Evolutionary conservation across 2,888 invertebrate species (phyloP).

Genomic region (Acleris laterana): DNA sequence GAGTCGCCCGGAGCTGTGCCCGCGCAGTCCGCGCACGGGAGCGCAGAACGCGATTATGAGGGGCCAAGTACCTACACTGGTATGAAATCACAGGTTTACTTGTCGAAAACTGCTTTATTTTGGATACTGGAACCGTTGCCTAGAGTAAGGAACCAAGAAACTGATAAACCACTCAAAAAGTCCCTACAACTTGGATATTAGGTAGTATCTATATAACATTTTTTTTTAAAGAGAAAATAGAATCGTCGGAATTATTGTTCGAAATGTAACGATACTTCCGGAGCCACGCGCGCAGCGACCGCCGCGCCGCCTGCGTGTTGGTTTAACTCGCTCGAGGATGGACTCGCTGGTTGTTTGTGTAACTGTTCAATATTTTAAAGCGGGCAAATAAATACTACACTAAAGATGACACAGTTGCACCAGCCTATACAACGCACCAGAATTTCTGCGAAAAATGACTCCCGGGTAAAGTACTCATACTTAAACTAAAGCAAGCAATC

Average conservation of each 20-base stretch:
- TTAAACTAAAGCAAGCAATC: no score
- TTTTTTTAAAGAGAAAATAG: no score
- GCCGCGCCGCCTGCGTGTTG: background rate
- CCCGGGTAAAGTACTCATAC: no score
- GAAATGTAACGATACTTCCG: background rate
- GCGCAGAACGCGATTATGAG: constrained; percentile 7
- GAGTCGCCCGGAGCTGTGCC: constrained; percentile 16
- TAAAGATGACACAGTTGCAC: background rate
- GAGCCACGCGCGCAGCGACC: background rate
- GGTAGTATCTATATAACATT: no score
- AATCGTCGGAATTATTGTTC: background rate
- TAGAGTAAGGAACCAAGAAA: no score
- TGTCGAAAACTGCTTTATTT: background rate
- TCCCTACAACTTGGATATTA: no score
- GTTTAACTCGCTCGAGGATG: constrained; percentile 2
- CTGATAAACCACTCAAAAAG: no score
- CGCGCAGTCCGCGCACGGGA: constrained; percentile 8
- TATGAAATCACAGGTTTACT: background rate
- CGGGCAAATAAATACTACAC: no score
- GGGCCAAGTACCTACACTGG: constrained; percentile 1
- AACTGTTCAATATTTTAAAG: background rate
- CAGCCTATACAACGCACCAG: no score
- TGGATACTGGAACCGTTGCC: background rate
- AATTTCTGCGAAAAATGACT: no score
- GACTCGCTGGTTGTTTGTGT: background rate